These are phyloP conservation scores for Lucinisca nassula DNA, from an alignment of 2,888 invertebrate species.

Conservation along the genomic window DNA sequence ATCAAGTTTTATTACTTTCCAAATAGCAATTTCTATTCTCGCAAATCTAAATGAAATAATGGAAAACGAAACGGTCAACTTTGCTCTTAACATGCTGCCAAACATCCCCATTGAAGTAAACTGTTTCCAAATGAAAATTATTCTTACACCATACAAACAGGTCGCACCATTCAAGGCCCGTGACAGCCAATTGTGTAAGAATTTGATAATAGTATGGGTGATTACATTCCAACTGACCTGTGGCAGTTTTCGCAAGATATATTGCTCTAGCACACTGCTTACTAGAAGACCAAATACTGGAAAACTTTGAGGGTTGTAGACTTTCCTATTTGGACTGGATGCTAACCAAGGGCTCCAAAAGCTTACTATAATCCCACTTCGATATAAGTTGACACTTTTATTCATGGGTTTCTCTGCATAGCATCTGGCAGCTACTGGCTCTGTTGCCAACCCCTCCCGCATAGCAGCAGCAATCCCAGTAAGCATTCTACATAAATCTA, in stretches of 20 bases:
- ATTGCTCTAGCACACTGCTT: slow-evolving; percentile 17
- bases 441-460: slow-evolving; percentile 1
- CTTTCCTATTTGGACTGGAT: slow-evolving; percentile 48
- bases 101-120: slow-evolving; percentile 24
- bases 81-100: slow-evolving; percentile 29
- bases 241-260: background rate
- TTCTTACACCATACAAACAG: slow-evolving; percentile 39
- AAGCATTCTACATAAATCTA: too few species aligned
- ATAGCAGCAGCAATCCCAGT: background rate
- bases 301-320: slow-evolving; percentile 27
- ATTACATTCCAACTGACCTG: background rate
- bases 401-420: slow-evolving; percentile 12
- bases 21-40: background rate
- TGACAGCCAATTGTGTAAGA: slow-evolving; percentile 21
- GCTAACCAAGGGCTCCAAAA: slow-evolving; percentile 32
- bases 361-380: slow-evolving; percentile 39
- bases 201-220: slow-evolving; percentile 38
- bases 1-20: background rate
- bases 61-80: slow-evolving; percentile 18
- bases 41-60: slow-evolving; percentile 16
- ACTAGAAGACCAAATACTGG: slow-evolving; percentile 36
- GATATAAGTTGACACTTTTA: slow-evolving; percentile 32
- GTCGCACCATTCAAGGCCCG: slow-evolving; percentile 41
- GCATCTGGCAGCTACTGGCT: slow-evolving; percentile 15
- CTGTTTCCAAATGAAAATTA: slow-evolving; percentile 27